Conservation (phyloP, 1,140 invertebrate species). For the Panulirus ornatus region DNA sequence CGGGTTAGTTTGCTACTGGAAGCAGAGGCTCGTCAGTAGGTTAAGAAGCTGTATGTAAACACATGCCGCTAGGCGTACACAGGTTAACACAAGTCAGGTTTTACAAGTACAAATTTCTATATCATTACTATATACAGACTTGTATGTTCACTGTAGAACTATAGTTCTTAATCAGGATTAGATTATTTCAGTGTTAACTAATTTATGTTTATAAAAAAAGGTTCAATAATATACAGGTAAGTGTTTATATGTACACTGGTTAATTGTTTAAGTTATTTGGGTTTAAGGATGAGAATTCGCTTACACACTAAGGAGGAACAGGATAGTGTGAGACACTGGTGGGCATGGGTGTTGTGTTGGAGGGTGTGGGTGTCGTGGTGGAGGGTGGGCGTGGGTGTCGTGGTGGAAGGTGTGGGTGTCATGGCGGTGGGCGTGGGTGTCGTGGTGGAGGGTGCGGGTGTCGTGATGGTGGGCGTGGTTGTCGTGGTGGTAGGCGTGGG, state of each 20-base stretch:
- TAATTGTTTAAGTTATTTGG: conserved; percentile 16
- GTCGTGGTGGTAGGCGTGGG: not conserved
- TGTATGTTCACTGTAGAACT: no score
- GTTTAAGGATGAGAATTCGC: not conserved
- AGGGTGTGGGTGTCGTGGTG: not conserved
- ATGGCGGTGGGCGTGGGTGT: not conserved
- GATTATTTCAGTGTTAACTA: no score
- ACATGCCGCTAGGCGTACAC: no score
- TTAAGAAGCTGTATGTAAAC: no score
- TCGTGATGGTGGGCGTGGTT: not conserved
- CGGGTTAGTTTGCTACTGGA: not conserved
- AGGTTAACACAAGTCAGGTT: no score
- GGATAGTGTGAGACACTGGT: conserved; percentile 48
- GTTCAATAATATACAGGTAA: not conserved
- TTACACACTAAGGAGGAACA: not conserved
- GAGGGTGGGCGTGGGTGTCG: not conserved
- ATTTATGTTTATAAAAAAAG: no score
- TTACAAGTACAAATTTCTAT: no score
- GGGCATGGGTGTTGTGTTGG: not conserved
- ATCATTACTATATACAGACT: no score
- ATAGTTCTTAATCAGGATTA: no score
- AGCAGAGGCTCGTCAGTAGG: no score
- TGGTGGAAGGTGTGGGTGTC: not conserved
- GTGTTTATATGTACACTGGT: not conserved
- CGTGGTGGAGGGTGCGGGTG: not conserved